These are phyloP conservation scores for Epinephelus awoara DNA, from an alignment of 2,797 vertebrate species.

Conservation along the genomic window DNA sequence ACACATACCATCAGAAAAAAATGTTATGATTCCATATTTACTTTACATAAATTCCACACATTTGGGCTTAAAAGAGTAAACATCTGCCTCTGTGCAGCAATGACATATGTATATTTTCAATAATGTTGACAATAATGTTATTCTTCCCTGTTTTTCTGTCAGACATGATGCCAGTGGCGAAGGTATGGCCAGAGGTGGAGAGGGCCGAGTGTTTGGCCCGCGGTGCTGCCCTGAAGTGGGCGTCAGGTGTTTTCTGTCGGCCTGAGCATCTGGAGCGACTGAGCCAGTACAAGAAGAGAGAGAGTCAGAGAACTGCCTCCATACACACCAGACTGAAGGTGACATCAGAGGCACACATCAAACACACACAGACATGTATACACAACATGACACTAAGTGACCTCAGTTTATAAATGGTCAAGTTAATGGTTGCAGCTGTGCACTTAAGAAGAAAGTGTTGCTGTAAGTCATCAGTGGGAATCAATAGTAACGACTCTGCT, in stretches of 20 bases:
- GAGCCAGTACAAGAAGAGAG: constrained; percentile 91
- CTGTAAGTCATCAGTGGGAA: not conserved
- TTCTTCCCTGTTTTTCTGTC: not conserved
- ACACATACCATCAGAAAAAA: no score
- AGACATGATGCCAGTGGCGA: constrained; percentile 59
- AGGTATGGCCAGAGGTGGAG: constrained; percentile 92
- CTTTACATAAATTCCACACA: no score
- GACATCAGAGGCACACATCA: not conserved
- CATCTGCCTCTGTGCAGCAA: not conserved
- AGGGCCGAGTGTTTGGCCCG: constrained; percentile 92
- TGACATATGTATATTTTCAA: not conserved
- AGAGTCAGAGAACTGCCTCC: constrained; percentile 92
- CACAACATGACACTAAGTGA: not conserved
- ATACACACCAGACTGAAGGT: constrained; percentile 96
- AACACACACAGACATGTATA: not conserved
- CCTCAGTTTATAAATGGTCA: not conserved
- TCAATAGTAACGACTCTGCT: not conserved
- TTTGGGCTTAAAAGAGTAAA: no score
- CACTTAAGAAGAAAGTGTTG: not conserved
- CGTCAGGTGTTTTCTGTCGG: constrained; percentile 94
- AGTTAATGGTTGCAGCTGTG: not conserved
- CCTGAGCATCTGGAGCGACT: constrained; percentile 93
- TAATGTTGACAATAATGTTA: not conserved
- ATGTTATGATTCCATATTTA: no score
- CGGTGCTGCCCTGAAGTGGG: constrained; percentile 97